These are phyloP conservation scores for Marisa cornuarietis DNA, from an alignment of 1,140 invertebrate species.

Conservation along the genomic window DNA sequence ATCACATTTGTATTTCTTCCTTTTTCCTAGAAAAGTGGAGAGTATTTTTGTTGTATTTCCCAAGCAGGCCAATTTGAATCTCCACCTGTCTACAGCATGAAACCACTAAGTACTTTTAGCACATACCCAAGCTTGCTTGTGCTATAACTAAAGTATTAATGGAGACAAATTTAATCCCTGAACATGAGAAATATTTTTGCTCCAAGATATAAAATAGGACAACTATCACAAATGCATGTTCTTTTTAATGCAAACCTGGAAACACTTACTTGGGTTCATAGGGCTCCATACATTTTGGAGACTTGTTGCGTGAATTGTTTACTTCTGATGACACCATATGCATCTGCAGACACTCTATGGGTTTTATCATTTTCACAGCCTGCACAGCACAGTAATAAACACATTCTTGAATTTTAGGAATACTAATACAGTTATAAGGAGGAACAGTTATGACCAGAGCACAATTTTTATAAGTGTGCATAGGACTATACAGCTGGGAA, in stretches of 20 bases:
- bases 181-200: neutral
- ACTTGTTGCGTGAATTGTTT: slow-evolving; percentile 79
- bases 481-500: too few relatives aligned
- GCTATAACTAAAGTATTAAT: neutral
- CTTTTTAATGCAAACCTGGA: slow-evolving; percentile 72
- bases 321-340: slow-evolving; percentile 78
- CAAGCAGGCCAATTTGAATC: neutral
- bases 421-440: too few relatives aligned
- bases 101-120: neutral
- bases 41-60: neutral
- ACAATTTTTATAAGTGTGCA: too few relatives aligned
- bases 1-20: neutral
- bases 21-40: neutral
- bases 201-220: neutral
- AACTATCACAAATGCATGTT: neutral
- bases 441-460: too few relatives aligned
- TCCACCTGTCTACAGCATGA: neutral
- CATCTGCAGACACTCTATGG: slow-evolving; percentile 70
- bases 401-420: neutral
- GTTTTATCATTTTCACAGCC: slow-evolving; percentile 57
- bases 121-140: neutral
- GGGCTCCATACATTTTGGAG: slow-evolving; percentile 74
- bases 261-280: slow-evolving; percentile 58
- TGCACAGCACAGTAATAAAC: slow-evolving; percentile 21
- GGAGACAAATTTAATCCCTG: neutral